These are phyloP conservation scores for Callospermophilus lateralis DNA, from an alignment of 2,113 vertebrate species.

Conservation along the genomic window DNA sequence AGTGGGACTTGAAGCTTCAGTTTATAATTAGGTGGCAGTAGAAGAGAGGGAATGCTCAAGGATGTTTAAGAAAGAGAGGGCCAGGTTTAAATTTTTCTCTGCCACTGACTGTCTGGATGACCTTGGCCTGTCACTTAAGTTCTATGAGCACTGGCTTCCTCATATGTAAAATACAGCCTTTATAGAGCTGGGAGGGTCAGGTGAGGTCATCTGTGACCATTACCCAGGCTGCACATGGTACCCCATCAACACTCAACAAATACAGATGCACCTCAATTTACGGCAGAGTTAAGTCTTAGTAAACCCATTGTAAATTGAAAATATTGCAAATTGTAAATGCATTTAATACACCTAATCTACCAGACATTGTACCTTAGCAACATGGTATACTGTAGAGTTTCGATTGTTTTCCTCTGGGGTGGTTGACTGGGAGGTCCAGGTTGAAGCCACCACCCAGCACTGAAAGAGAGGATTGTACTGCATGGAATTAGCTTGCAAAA, in stretches of 20 bases:
- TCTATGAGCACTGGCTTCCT: background rate
- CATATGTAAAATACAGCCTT: background rate
- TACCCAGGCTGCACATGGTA: background rate
- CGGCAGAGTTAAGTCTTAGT: background rate
- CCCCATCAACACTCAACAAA: background rate
- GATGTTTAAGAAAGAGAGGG: background rate
- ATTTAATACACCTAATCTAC: background rate
- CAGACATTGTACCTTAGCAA: too few relatives aligned
- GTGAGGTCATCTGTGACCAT: background rate
- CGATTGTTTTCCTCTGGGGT: background rate
- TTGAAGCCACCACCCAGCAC: background rate
- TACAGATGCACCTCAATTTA: background rate
- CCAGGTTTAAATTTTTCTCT: conserved; percentile 27
- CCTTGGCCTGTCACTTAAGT: background rate
- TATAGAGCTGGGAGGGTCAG: background rate
- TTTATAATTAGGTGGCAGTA: conserved; percentile 9
- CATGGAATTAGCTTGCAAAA: background rate
- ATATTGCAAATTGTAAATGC: background rate
- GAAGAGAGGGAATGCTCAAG: background rate
- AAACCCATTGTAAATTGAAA: background rate
- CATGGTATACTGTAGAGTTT: background rate
- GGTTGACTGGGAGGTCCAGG: background rate
- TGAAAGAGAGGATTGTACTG: background rate
- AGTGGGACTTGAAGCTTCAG: background rate
- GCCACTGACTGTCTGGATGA: background rate